Conservation (phyloP, 2,888 invertebrate genomes). For the Buathra laborator region DNA sequence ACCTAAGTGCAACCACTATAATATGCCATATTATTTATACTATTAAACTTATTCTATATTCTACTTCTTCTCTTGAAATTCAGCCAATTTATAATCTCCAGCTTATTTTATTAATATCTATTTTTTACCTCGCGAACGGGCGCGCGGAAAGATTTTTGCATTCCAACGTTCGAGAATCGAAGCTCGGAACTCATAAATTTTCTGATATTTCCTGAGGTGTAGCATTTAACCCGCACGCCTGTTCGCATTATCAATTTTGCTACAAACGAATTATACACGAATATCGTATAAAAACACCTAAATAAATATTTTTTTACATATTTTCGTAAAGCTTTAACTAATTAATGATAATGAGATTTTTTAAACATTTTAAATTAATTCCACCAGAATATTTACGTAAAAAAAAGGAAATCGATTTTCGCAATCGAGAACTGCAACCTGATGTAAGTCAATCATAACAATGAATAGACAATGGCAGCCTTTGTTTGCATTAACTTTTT, state of each 20-base stretch:
- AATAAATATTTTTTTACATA: neutral
- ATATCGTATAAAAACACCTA: neutral
- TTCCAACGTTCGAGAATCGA: neutral
- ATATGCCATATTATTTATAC: constrained; percentile 48
- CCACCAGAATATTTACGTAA: too few species aligned
- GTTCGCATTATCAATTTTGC: constrained; percentile 6
- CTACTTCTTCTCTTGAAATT: constrained; percentile 45
- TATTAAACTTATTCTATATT: constrained; percentile 40
- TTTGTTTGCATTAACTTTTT: neutral
- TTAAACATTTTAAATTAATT: too few species aligned
- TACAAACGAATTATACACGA: constrained; percentile 20
- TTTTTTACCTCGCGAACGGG: constrained; percentile 8
- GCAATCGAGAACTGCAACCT: too few species aligned
- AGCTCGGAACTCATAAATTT: neutral
- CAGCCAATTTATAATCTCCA: constrained; percentile 26
- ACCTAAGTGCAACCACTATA: constrained; percentile 64
- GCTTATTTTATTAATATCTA: constrained; percentile 8
- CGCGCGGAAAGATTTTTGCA: neutral
- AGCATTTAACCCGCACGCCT: neutral
- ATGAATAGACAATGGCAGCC: too few species aligned
- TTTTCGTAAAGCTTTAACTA: neutral
- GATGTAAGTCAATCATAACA: too few species aligned
- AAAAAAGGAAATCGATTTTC: too few species aligned
- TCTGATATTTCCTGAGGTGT: neutral
- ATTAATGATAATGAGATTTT: too few species aligned